Base-by-base conservation (phyloP, 2,113 vertebrate species). In the Odontesthes bonariensis region DNA sequence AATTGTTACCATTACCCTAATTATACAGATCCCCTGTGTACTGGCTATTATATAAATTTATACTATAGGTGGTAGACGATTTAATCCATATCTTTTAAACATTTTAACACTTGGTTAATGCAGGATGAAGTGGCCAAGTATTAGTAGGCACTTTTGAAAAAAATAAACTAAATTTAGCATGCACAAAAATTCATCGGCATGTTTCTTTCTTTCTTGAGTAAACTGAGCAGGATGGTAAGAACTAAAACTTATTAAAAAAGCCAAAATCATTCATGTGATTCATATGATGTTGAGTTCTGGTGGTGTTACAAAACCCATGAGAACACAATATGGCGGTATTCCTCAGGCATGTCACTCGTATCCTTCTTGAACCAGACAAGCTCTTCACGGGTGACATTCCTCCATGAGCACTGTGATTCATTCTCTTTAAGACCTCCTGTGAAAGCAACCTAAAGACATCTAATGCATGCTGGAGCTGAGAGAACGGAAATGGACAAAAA, bases 101-200 rank as follows among this genome's bases (percentile, higher is more conserved):
- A 78, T 69, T 77, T 74, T 83, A 85, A 90, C 80, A 89, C 81
- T 77, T 78, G 75, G 85, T 90, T 67, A 84, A 92, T 80, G 79
- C 83, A 90, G 85, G 79, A 79, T 88, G 87, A 84, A 87, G 88
- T 85, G 90, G 89, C 88, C 86, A 91, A 89, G 91, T 86, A 88
- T 89, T 87, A 82, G 90, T 93, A 95, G 94, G 94, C 94, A 95
- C 94, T 95, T 95, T 91, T 88, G 88, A 92, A 87, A 88, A 90
- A 75, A n/a, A 76, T 35, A 47, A 77, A 86, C 52, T 70, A 86
- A 81, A 84, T 60, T 35, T 69, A 64, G 82, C 91, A 93, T 89
- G 92, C 88, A 91, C 77, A 87, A 87, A 84, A 79, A 83, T 40
- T 67, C 80, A 84, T 64, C 64, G 55, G 63, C 69, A 68, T 19